Conservation (phyloP, 1,140 invertebrate genomes). For the Drosophila pallidifrons region DNA sequence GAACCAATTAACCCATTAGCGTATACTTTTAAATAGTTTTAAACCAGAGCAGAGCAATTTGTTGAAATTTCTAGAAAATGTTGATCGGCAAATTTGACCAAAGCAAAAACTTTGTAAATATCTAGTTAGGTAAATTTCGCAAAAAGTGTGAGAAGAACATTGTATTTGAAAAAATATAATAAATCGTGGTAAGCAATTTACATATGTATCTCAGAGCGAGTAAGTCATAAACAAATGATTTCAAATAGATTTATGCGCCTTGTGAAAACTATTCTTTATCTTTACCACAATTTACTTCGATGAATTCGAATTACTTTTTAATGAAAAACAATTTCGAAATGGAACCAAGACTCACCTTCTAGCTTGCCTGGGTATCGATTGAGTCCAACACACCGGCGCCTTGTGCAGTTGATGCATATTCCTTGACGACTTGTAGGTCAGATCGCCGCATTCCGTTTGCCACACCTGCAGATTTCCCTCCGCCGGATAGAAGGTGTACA, state of each 20-base stretch:
- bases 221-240: too few relatives aligned
- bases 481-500: conserved; percentile 84
- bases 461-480: conserved; percentile 84
- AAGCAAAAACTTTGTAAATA: neutral
- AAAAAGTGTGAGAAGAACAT: neutral
- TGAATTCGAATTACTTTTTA: too few relatives aligned
- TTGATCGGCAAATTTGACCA: neutral
- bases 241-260: too few relatives aligned
- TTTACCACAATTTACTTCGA: too few relatives aligned
- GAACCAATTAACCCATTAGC: conserved; percentile 77
- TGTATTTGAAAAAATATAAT: neutral
- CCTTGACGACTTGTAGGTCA: conserved; percentile 82
- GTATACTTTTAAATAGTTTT: conserved; percentile 66
- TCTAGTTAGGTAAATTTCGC: neutral
- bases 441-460: conserved; percentile 81
- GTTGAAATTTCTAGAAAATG: conserved; percentile 28
- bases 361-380: conserved; percentile 84
- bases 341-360: conserved; percentile 75
- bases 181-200: too few relatives aligned
- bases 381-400: conserved; percentile 84
- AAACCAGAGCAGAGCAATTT: conserved; percentile 41
- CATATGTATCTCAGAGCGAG: too few relatives aligned
- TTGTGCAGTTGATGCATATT: conserved; percentile 83
- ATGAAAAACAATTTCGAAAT: neutral
- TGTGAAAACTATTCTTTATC: too few relatives aligned